A percentile compares a stretch with the other conserved stretches of the same genome.
These are phyloP conservation scores for Oscheius onirici DNA, from an alignment of 2,888 invertebrate genomes.

Conservation along the genomic window DNA sequence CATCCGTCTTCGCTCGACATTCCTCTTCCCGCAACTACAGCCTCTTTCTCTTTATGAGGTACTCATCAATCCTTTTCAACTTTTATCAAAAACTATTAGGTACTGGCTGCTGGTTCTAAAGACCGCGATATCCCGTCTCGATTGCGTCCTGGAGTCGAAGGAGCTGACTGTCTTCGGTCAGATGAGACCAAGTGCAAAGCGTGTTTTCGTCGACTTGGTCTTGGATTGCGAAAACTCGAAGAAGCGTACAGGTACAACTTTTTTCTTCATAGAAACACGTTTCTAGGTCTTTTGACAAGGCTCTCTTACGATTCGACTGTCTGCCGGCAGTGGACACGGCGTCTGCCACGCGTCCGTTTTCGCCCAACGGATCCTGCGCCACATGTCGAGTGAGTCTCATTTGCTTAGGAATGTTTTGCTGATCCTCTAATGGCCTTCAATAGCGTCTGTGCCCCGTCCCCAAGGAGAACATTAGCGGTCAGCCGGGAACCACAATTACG, in stretches of 20 bases:
- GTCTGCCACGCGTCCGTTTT: conserved; percentile 69
- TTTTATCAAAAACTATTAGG: conserved; percentile 24
- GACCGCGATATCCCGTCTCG: conserved; percentile 25
- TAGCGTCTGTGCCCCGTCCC: conserved; percentile 9
- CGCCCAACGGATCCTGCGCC: conserved; percentile 69
- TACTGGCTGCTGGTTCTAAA: conserved; percentile 30
- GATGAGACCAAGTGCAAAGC: conserved; percentile 41
- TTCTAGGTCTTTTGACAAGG: conserved; percentile 43
- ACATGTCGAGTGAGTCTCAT: conserved; percentile 64
- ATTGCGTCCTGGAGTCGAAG: conserved; percentile 29
- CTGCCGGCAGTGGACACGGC: conserved; percentile 63
- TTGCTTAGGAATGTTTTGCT: not conserved
- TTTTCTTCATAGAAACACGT: not conserved
- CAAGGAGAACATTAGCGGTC: conserved; percentile 25
- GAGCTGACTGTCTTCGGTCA: conserved; percentile 46
- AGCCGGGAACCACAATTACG: conserved; percentile 22
- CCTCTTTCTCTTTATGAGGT: conserved; percentile 53
- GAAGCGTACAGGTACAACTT: conserved; percentile 39
- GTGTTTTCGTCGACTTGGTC: conserved; percentile 40
- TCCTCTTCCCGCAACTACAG: conserved; percentile 45
- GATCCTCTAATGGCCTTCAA: conserved; percentile 16
- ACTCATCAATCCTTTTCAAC: not conserved
- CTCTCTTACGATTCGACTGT: conserved; percentile 64
- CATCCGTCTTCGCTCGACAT: conserved; percentile 40
- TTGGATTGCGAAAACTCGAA: conserved; percentile 34